Conservation (phyloP, 2,113 vertebrate genomes). For the cattle (Bos taurus) region ARS-UCD2.0 NC_037354.1:11245501-11246000, state of each 20-base stretch:
- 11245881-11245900: background rate
- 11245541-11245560: background rate
- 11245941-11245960: background rate
- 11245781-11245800: background rate
- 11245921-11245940: background rate
- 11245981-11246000: background rate
- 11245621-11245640: background rate
- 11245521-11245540: background rate
- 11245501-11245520: background rate
- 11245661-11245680: background rate
- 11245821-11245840: background rate
- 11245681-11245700: background rate
- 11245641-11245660: background rate
- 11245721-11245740: background rate
- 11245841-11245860: background rate
- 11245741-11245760: background rate
- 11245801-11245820: background rate
- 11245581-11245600: background rate
- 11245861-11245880: background rate
- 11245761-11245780: background rate
- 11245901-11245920: background rate
- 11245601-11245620: background rate
- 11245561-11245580: background rate
- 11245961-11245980: background rate
- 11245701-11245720: background rate